phyloP scores from a whole-genome alignment of 1,140 invertebrate genomes.

The Heliothis subflexa region DNA sequence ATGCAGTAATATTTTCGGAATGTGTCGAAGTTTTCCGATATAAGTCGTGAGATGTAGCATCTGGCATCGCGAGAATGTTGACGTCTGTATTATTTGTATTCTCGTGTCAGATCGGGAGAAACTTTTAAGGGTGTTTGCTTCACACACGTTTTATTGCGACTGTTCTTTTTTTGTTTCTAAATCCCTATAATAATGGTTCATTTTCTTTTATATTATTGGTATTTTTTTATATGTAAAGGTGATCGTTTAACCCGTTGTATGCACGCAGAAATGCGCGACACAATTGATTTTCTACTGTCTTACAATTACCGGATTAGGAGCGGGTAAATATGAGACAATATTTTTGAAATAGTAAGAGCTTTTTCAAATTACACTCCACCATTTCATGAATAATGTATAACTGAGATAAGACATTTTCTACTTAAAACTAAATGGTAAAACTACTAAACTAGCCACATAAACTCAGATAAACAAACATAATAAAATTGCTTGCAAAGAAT shows the following conservation, averaged over 20 bases:
- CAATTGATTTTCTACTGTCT: no score
- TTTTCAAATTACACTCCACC: no score
- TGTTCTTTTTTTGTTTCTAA: no score
- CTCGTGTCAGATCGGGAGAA: neutral
- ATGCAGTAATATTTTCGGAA: neutral
- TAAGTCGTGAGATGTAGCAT: neutral
- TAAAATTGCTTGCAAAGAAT: constrained; percentile 14
- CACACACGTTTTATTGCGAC: neutral
- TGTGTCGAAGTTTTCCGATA: constrained; percentile 6
- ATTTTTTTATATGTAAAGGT: no score
- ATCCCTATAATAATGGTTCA: no score
- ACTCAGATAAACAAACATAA: constrained; percentile 17
- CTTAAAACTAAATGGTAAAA: neutral
- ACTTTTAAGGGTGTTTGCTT: constrained; percentile 15
- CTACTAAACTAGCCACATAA: neutral
- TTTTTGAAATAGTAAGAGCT: no score
- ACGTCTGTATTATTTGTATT: constrained; percentile 10
- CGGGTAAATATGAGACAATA: no score
- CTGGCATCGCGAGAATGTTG: neutral
- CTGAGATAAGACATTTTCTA: neutral
- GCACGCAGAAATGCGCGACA: no score
- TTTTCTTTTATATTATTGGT: no score
- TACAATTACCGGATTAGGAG: no score
- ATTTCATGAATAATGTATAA: no score
- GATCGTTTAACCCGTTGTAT: no score